Base-by-base conservation (phyloP, 2,888 invertebrate genomes). In the Chymomyza fuscimana region DNA sequence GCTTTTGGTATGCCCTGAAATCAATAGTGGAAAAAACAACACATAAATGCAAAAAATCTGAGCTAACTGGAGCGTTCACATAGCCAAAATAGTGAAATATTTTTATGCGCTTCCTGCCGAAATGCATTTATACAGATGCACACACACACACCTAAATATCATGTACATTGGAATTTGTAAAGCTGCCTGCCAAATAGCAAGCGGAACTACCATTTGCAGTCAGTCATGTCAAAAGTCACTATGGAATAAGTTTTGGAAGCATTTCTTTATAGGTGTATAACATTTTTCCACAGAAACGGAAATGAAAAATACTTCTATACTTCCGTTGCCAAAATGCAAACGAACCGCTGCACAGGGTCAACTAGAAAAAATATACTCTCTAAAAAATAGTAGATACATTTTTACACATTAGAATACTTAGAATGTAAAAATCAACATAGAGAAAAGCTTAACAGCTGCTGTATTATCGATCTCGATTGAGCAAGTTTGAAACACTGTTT, bases 61-160 rank as follows among this genome's bases (percentile, higher is more conserved):
- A 32, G 60, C 36, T n/a, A n/a, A 36, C 60, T 25, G 68, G 75
- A 59, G 70, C 72, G 69, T 69, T 70, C 79, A 75, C 79, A 80
- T 82, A 82, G 71, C 12, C 40, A 46, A 46, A 46, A 46, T 46
- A 7, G 40, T 74, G 82, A 80, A 80, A 82, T 77, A 82, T 80
- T 82, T 74, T 80, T 71, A 79, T 82, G 77, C 32, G 62, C 80
- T 64, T 69, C 65, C 58, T 70, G 64, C 69, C 12, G 60, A 29
- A 16, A 64, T 52, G 22, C 32, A 32, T 46, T 12, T 32, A 4
- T 32, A 32, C 32, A 32, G 32, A 32, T 32, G 32, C 32, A 16
- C 51, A 51, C 25, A 36, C 32, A 54, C 32, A 61, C 58, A 22
- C 58, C 22, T 51, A n/a, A 51, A n/a, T 58, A 16, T 25, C 19